Evolutionary conservation across 1,140 invertebrate genomes (phyloP).

Genomic region (Philopotamus ludificatus): DNA sequence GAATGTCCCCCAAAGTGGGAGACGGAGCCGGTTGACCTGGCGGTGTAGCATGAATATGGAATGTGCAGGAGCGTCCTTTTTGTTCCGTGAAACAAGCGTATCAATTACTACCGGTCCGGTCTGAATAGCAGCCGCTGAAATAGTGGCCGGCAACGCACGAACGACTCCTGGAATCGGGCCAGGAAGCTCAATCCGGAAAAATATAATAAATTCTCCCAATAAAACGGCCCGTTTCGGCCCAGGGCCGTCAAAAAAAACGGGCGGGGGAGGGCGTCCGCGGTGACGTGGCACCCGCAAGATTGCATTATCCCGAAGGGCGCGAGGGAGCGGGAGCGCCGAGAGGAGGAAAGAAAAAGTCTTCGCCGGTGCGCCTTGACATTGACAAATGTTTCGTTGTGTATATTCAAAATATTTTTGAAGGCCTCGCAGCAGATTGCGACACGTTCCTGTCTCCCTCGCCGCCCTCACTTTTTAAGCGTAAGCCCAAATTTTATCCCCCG

Average conservation of each 20-base stretch:
- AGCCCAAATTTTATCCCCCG: too few relatives aligned
- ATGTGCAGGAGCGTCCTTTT: constrained; percentile 8
- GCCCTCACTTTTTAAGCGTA: too few relatives aligned
- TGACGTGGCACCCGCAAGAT: constrained; percentile 7
- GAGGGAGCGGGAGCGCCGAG: background rate
- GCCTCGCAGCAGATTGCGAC: background rate
- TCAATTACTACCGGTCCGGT: constrained; percentile 16
- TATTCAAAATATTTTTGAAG: constrained; percentile 2
- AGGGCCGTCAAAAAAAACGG: background rate
- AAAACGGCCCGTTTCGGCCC: constrained; percentile 1
- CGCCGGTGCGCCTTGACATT: constrained; percentile 12
- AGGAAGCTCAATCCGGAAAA: constrained; percentile 20
- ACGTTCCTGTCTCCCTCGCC: background rate
- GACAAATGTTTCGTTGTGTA: constrained; percentile 5
- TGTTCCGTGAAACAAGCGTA: constrained; percentile 12
- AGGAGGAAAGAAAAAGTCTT: constrained; percentile 4
- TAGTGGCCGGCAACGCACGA: constrained; percentile 13
- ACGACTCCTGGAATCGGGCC: constrained; percentile 19
- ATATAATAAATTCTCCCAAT: constrained; percentile 25
- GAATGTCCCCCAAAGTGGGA: too few relatives aligned
- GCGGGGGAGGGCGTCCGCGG: background rate
- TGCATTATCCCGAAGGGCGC: constrained; percentile 9
- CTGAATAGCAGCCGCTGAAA: constrained; percentile 3
- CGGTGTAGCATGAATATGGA: constrained; percentile 1
- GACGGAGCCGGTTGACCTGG: background rate